These are phyloP conservation scores for Pseudochirops cupreus DNA, from an alignment of 2,797 vertebrate species.

Conservation along the genomic window DNA sequence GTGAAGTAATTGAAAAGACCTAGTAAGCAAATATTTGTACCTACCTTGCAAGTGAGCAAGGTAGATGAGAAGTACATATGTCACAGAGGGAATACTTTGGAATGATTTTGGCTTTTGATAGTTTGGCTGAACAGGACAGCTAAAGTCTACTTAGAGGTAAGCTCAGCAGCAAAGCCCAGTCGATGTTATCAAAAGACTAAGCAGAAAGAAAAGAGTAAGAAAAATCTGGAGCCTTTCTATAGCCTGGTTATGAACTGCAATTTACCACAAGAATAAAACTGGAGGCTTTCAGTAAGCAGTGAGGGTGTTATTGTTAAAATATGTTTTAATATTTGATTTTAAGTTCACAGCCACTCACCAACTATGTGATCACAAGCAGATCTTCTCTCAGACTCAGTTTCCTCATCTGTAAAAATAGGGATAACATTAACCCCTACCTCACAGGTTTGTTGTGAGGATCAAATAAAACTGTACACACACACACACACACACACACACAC, in stretches of 20 bases:
- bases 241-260: background rate
- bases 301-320: background rate
- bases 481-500: too few species aligned
- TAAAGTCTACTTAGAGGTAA: background rate
- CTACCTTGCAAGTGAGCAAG: background rate
- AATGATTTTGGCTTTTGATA: background rate
- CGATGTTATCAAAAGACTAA: background rate
- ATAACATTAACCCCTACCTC: background rate
- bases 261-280: background rate
- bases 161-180: background rate
- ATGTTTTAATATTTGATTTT: background rate
- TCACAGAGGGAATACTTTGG: background rate
- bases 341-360: background rate
- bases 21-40: slow-evolving; percentile 14
- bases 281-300: background rate
- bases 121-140: background rate
- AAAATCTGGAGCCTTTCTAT: background rate
- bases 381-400: background rate
- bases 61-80: background rate
- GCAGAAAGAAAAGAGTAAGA: background rate
- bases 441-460: background rate
- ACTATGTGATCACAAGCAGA: background rate
- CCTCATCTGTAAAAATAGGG: background rate
- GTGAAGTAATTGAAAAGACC: background rate
- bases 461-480: background rate